Base-by-base conservation (phyloP, 2,113 vertebrate genomes). In the Anguilla rostrata region DNA sequence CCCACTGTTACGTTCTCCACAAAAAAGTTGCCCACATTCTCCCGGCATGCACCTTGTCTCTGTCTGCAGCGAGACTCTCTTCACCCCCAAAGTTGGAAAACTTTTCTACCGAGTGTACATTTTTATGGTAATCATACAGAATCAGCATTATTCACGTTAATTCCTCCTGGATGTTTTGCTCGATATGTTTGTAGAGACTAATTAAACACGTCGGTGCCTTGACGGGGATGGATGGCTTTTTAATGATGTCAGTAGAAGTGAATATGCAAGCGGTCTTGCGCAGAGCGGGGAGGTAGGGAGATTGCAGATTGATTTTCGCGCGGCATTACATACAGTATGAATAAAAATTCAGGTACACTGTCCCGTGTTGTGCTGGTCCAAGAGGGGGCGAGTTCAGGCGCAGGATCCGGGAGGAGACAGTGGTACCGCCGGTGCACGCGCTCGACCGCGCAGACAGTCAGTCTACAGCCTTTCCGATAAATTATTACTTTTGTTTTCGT, bases 141-240 rank as follows among this genome's bases (percentile, higher is more conserved):
- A 91, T 95, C 91, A 94, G 91, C 92, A 93, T 89, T 91, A 90
- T 80, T 87, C 87, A 91, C 90, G 91, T 89, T 89, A 82, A 90
- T 87, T 84, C 89, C 85, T 87, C 93, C 87, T 88, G 90, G 85
- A 93, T 92, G 91, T 88, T 90, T 89, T 75, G 92, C 92, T 98
- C 97, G 90, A 98, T 98, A 97, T 94, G 90, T 94, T 97, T 94
- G 94, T 93, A 94, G 94, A 97, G 96, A 96, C 96, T 96, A 98
- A 99, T 99, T 98, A 99, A 97, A 94, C 91, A 90, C 90, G 94
- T 95, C 93, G 86, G 92, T 86, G 82, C 89, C 83, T 78, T 94
- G 97, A 96, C 96, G 93, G 93, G 88, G 95, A 98, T 94, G 93
- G 96, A 99, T 97, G 95, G 90, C 88, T 95, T 96, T 97, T 97